Evolutionary conservation across 2,888 invertebrate species (phyloP).

Genomic region (Palloptera scutellata): DNA sequence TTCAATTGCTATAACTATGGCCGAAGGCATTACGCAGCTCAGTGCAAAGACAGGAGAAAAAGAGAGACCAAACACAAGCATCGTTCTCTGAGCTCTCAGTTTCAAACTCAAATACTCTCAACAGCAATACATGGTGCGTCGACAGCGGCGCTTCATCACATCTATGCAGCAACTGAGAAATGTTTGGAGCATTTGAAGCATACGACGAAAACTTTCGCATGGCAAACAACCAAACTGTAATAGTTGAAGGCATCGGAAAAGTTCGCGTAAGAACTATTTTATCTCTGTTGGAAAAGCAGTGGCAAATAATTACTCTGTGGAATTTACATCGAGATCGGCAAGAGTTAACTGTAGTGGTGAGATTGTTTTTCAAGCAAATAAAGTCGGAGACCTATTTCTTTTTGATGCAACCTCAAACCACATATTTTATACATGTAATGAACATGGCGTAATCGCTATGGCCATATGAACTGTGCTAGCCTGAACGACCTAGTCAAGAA

Average conservation of each 20-base stretch:
- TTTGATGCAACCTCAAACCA: neutral
- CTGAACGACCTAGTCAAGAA: no score
- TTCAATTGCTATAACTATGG: conserved; percentile 32
- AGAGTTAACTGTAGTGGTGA: conserved; percentile 15
- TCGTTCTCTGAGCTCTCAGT: neutral
- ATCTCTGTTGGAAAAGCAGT: conserved; percentile 27
- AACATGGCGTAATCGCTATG: neutral
- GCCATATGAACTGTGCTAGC: conserved; percentile 1
- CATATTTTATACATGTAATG: conserved; percentile 1
- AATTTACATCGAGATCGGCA: conserved; percentile 17
- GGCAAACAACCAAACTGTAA: conserved; percentile 20
- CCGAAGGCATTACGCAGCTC: conserved; percentile 32
- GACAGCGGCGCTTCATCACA: conserved; percentile 32
- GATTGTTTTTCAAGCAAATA: conserved; percentile 16
- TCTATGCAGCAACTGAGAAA: conserved; percentile 20
- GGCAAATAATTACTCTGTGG: conserved; percentile 12
- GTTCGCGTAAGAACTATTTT: conserved; percentile 27
- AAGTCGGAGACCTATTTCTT: conserved; percentile 26
- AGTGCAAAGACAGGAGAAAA: conserved; percentile 24
- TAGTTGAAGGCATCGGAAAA: conserved; percentile 24
- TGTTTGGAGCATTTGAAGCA: conserved; percentile 21
- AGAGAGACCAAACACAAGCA: conserved; percentile 3
- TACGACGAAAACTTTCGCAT: conserved; percentile 19
- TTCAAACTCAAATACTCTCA: neutral
- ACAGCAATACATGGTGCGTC: conserved; percentile 19